These are phyloP conservation scores for Drosophila buzzatii DNA, from an alignment of 2,888 invertebrate genomes.

Conservation along the genomic window DNA sequence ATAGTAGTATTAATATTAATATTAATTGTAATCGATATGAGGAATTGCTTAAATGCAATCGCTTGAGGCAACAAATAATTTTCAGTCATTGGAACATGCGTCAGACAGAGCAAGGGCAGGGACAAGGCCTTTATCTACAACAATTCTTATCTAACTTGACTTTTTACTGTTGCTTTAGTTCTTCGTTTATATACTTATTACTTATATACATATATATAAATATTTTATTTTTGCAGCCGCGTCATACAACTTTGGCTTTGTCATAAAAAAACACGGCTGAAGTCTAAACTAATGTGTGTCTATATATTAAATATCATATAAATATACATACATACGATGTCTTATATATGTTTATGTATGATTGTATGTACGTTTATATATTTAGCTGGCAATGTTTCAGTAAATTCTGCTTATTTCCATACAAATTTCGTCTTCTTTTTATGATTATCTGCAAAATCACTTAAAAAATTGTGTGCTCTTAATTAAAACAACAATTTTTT, in stretches of 20 bases:
- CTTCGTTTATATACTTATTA: conserved; percentile 24
- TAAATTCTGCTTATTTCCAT: conserved; percentile 49
- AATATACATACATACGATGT: conserved; percentile 12
- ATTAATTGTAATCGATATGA: conserved; percentile 14
- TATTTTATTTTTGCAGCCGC: conserved; percentile 27
- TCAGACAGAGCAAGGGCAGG: conserved; percentile 45
- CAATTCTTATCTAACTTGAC: conserved; percentile 63
- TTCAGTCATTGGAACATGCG: conserved; percentile 56
- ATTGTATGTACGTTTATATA: conserved; percentile 8
- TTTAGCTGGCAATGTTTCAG: conserved; percentile 46
- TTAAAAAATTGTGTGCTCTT: conserved; percentile 55
- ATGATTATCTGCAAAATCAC: conserved; percentile 63
- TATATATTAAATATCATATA: conserved; percentile 22
- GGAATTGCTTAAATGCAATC: conserved; percentile 17
- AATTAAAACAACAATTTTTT: conserved; percentile 29
- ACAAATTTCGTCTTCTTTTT: conserved; percentile 42
- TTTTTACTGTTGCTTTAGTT: conserved; percentile 46
- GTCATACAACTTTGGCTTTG: conserved; percentile 58
- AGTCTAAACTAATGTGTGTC: conserved; percentile 14
- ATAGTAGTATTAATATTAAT: conserved; percentile 4
- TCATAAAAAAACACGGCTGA: conserved; percentile 43
- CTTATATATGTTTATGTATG: conserved; percentile 15
- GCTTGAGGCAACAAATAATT: conserved; percentile 35
- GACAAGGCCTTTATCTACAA: conserved; percentile 60
- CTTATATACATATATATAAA: conserved; percentile 6